phyloP scores from a whole-genome alignment of 2,113 vertebrate genomes.

The Regulus satrapa region DNA sequence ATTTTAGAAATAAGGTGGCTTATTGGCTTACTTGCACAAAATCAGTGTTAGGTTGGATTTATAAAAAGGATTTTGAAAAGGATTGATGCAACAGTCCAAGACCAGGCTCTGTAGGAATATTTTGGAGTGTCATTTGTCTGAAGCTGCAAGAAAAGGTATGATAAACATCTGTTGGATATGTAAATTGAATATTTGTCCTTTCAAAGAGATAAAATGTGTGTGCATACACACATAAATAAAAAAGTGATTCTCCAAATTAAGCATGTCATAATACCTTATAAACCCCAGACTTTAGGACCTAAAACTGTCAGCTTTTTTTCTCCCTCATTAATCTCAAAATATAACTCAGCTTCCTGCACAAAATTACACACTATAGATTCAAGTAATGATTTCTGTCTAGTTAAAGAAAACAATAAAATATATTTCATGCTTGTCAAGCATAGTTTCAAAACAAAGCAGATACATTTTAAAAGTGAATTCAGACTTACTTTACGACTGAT shows the following conservation, averaged over 20 bases:
- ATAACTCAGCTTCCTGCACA: neutral
- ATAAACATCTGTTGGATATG: neutral
- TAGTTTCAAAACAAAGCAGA: neutral
- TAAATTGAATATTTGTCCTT: neutral
- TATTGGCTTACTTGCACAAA: neutral
- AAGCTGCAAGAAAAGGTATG: neutral
- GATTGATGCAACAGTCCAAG: neutral
- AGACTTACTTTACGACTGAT: neutral
- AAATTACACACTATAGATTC: conserved; percentile 28
- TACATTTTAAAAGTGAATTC: neutral
- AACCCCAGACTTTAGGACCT: neutral
- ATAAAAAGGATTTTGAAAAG: neutral
- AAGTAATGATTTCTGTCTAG: conserved; percentile 38
- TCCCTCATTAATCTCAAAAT: conserved; percentile 36
- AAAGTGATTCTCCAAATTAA: conserved; percentile 21
- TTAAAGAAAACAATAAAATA: conserved; percentile 19
- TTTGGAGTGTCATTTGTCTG: neutral
- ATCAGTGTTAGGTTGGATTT: neutral
- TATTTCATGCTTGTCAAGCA: neutral
- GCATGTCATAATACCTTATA: conserved; percentile 6
- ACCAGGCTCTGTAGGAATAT: neutral
- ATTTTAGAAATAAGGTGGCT: neutral
- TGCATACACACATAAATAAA: neutral
- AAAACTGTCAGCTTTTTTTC: conserved; percentile 32
- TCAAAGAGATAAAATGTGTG: neutral